Base-by-base conservation (phyloP, 1,140 invertebrate species). In the Pissodes strobi region DNA sequence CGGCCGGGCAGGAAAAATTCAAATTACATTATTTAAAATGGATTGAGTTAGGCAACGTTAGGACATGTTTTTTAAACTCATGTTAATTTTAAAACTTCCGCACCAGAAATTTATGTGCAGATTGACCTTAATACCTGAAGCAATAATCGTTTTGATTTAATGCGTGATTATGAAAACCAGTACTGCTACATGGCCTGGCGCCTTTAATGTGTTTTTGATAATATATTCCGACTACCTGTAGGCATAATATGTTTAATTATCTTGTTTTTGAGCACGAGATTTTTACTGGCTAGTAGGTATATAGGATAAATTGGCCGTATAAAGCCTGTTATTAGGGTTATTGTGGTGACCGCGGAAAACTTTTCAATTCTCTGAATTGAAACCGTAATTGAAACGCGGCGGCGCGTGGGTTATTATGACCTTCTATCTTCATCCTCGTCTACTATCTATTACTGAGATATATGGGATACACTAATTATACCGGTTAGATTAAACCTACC, bases 121-220 rank as follows among this genome's bases (percentile, higher is more conserved):
- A 60, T 62, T 62, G 59, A 62, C 59, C 59, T 62, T 62, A 62
- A 62, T 62, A 62, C 37, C 46, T 53, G 56, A 48, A 52, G 59
- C 43, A 62, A 62, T 62, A 62, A 52, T 41, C 46, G 30, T 62
- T 62, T 52, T 62, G 55, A 58, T 58, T 58, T 58, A 58, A 58
- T 58, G 22, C 45, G 52, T 18, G 46, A 53, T 51, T 62, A 62
- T 62, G 49, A 25, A 62, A 52, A 62, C 59, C 59, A 62, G 46
- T 62, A 62, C 59, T 62, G 59, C 48, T 62, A 52, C 59, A 62
- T 39, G 48, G 18, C 19, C 21, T 62, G 59, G 59, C 59, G 59
- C 59, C 59, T 52, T 41, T 62, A 62, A 62, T 53, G 41, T 41
- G 59, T 52, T 62, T 62, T 62, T 62, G 59, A 62, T 62, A 62